Percentiles rank a stretch among this genome's conserved stretches.
Evolutionary conservation across 2,888 invertebrate genomes (phyloP).

Genomic region (Exephanes ischioxanthus): DNA sequence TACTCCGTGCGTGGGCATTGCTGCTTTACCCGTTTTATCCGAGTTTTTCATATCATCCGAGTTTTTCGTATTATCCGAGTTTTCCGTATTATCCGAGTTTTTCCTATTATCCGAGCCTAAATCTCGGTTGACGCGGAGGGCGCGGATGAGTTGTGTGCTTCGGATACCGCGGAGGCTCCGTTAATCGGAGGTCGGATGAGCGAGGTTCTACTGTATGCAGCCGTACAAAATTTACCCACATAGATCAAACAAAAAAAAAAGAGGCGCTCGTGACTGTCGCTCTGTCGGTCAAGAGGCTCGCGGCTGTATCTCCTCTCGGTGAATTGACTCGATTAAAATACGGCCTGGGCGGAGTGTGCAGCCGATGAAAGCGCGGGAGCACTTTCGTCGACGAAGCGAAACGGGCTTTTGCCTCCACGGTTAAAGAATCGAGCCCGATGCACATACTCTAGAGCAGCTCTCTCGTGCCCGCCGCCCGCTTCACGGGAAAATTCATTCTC

Average conservation of each 20-base stretch:
- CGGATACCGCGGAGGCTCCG: too few relatives aligned
- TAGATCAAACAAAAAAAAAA: neutral
- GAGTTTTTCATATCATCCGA: too few relatives aligned
- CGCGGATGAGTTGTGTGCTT: too few relatives aligned
- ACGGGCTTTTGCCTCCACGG: neutral
- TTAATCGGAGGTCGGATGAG: too few relatives aligned
- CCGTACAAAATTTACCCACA: neutral
- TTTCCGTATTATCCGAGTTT: too few relatives aligned
- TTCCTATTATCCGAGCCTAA: too few relatives aligned
- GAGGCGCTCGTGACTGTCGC: neutral
- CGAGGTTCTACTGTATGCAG: neutral
- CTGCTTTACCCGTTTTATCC: too few relatives aligned
- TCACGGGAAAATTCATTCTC: slow-evolving; percentile 51
- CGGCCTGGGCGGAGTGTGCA: neutral
- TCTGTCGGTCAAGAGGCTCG: neutral
- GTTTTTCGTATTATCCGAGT: too few relatives aligned
- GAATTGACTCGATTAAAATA: slow-evolving; percentile 1
- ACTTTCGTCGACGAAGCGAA: slow-evolving; percentile 4
- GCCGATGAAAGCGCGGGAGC: neutral
- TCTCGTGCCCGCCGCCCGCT: neutral
- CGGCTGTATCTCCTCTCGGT: neutral
- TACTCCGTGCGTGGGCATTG: too few relatives aligned
- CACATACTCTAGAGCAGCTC: neutral
- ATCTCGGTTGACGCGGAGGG: too few relatives aligned
- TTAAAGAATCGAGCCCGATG: slow-evolving; percentile 27